These are phyloP conservation scores for Callinectes sapidus DNA, from an alignment of 2,888 invertebrate species.

Conservation along the genomic window DNA sequence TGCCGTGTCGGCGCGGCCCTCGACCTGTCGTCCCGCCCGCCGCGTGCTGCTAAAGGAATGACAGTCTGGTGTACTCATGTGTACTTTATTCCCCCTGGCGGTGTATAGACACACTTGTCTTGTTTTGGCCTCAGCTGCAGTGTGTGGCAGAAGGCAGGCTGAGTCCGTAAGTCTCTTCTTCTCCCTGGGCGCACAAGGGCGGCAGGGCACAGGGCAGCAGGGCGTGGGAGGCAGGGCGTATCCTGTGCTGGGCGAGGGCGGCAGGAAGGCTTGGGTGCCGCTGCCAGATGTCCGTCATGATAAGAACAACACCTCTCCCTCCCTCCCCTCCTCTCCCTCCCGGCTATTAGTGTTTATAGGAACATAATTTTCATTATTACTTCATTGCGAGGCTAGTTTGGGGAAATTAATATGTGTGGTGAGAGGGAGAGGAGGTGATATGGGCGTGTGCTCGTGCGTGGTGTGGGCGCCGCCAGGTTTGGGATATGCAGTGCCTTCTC, in stretches of 20 bases:
- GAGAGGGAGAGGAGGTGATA: not conserved
- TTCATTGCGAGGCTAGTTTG: not conserved
- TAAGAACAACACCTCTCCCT: constrained; percentile 8
- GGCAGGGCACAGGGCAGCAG: not conserved
- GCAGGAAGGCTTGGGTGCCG: constrained; percentile 23
- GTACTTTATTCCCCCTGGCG: not conserved
- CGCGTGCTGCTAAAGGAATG: constrained; percentile 4
- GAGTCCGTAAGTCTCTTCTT: not conserved
- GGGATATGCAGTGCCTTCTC: not conserved
- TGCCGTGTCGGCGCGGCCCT: constrained; percentile 1
- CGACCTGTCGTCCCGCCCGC: constrained; percentile 15
- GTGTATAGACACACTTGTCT: not conserved
- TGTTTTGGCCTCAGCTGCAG: not conserved
- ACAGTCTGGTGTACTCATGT: not conserved
- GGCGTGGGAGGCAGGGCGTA: constrained; percentile 27
- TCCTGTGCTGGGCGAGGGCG: constrained; percentile 13
- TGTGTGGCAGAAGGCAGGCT: not conserved
- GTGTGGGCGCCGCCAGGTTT: not conserved
- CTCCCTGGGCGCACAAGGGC: not conserved
- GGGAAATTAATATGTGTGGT: not conserved
- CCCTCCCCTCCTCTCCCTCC: not conserved
- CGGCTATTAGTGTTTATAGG: not conserved
- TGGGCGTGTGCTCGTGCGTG: not conserved
- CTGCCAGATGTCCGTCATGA: constrained; percentile 30
- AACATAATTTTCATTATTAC: not conserved